Base-by-base conservation (phyloP, 2,797 vertebrate genomes). In the Leuciscus waleckii region DNA sequence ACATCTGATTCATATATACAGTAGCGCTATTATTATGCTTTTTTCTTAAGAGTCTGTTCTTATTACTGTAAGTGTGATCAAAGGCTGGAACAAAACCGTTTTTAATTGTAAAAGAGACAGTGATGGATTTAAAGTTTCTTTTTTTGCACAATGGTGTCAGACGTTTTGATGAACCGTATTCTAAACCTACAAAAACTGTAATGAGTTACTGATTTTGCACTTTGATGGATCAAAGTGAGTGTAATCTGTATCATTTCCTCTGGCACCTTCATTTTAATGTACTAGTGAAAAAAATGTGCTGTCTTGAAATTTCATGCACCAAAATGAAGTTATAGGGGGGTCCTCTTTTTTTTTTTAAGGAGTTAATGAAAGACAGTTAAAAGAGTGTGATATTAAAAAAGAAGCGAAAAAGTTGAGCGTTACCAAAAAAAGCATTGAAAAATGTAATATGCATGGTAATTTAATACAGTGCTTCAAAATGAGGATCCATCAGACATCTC, bases 241-340 rank as follows among this genome's bases (percentile, higher is more conserved):
- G 37, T 79, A 88, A 88, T 88, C 83, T 82, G 74, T 68, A 82
- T 79, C 68, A 82, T 88, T 88, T 88, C 79, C 74, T 85, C 74
- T 82, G 74, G 83, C 79, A 46, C 49, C 49, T 14, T 23, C 65
- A 58, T 81, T 80, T 82, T 81, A 82, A 85, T 78, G 56, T 43
- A 54, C 26, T 76, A 14, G 10, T 58, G 75, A 13, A 58, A 58
- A 43, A 82, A 73, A 85, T 29, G 83, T 73, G 79, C 73, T 43
- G 58, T 67, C 65, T 73, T 61, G 35, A 85, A 73, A 84, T 82
- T 79, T 85, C 43, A 77, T 61, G 73, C 65, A 68, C 71, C 63
- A 78, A 81, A 58, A 77, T 87, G 19, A 68, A 87, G 79, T 85
- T 85, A 85, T 65, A 63, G 17, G 19, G 19, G 51, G 37, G 56